phyloP scores from a whole-genome alignment of 2,113 vertebrate species.

The Ctenomys sociabilis region DNA sequence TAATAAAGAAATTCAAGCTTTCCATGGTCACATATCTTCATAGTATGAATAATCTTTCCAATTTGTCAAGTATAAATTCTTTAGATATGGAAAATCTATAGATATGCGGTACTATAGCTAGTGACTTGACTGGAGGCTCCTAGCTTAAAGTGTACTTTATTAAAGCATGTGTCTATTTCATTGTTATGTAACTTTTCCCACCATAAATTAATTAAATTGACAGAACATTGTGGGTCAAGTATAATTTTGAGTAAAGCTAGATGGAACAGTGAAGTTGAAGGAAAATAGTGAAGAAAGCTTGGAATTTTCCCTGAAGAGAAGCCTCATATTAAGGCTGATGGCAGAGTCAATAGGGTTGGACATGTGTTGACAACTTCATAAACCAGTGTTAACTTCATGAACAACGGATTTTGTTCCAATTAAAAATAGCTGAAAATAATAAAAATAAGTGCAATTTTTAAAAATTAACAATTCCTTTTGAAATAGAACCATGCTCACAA shows the following conservation, averaged over 20 bases:
- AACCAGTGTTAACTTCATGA: background rate
- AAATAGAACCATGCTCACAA: background rate
- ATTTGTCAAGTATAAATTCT: slow-evolving; percentile 5
- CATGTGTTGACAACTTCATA: background rate
- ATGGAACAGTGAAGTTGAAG: rapidly evolving
- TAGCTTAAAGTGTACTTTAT: background rate
- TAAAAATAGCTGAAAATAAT: background rate
- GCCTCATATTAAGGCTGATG: background rate
- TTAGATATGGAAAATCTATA: background rate
- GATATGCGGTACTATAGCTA: background rate
- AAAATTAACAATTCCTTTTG: background rate
- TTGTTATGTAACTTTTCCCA: background rate
- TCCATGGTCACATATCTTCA: background rate
- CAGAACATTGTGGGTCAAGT: background rate
- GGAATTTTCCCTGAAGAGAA: rapidly evolving
- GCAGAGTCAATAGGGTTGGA: background rate
- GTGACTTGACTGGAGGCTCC: background rate
- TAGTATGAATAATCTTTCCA: background rate
- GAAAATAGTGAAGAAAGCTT: background rate
- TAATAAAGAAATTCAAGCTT: slow-evolving; percentile 5
- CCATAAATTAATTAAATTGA: background rate
- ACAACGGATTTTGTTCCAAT: background rate
- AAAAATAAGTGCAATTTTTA: background rate
- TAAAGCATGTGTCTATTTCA: background rate
- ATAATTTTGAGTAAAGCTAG: background rate